Evolutionary conservation across 2,113 vertebrate species (phyloP), one percentile per base, ranked within the genome.

Genomic region (Ciconia maguari): DNA sequence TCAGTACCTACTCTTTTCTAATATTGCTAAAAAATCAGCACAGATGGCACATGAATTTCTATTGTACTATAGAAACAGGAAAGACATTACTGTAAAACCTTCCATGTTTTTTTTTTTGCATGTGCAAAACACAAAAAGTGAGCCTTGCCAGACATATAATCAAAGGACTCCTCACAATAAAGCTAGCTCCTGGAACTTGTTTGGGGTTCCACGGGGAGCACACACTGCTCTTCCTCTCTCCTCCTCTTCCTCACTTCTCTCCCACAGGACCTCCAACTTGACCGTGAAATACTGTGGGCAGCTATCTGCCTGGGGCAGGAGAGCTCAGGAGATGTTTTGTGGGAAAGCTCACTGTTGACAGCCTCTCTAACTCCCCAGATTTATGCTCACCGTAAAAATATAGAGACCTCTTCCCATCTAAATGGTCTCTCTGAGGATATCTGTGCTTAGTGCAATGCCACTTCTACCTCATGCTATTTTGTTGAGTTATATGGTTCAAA

Each of bases 221-320:
- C 26, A 75, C 36, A 27, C 44, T 51, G 36, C 27, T 66, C 16
- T 49, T 80, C 29, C 41, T 49, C 26, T 51, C 51, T 64, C 26
- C 24, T 44, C 30, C 19, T 79, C 24, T 80, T 72, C 51, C 26
- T 60, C 61, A 29, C 12, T 76, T 61, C 27, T 29, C 16, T 68
- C 54, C 15, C 46, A n/a, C 25, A 36, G 58, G 57, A 49, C 27
- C 12, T 80, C n/a, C 30, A 78, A 16, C 41, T 4, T 34, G 52
- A 46, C 20, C 1, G 1, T 42, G 60, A 58, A 72, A 27, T 26
- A 36, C 36, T 17, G 11, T 26, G n/a, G 58, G 42, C 42, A 71
- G 49, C 17, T 34, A 32, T 29, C 36, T 2, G 3, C 9, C 26
- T 27, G 30, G 30, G 26, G 6, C 1, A 1, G 17, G 6, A 19